Evolutionary conservation across 2,888 invertebrate species (phyloP).

Genomic region (Luffia ferchaultella): DNA sequence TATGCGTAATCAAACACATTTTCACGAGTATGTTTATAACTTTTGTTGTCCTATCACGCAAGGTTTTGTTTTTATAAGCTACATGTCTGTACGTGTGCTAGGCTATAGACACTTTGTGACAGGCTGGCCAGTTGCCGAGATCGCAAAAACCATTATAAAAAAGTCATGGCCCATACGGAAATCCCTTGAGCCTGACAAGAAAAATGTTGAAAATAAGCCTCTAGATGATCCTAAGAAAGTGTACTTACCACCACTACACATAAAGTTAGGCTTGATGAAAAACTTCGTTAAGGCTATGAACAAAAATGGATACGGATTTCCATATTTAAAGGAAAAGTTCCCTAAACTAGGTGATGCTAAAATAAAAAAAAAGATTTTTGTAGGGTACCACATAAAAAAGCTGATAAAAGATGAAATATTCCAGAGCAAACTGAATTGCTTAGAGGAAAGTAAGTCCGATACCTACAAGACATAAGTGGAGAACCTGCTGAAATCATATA

Average conservation of each 20-base stretch:
- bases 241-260: constrained; percentile 1
- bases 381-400: constrained; percentile 6
- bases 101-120: no score
- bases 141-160: no score
- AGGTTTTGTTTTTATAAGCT: no score
- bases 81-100: no score
- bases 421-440: constrained; percentile 4
- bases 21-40: no score
- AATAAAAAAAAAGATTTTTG: constrained; percentile 13
- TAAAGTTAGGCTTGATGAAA: constrained; percentile 2
- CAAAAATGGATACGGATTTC: constrained; percentile 3
- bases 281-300: constrained; percentile 3
- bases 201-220: constrained; percentile 4
- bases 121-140: no score
- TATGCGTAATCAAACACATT: no score
- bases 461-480: constrained; percentile 2
- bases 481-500: constrained; percentile 2
- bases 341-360: constrained; percentile 13
- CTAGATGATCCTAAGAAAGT: constrained; percentile 2
- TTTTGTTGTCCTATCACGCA: no score
- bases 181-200: constrained; percentile 4
- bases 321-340: constrained; percentile 10
- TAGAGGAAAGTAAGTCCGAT: constrained; percentile 3
- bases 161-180: constrained; percentile 1
- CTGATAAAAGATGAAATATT: constrained; percentile 5